Evolutionary conservation across 2,113 vertebrate species (phyloP), one percentile per base, ranked within the genome.

Genomic region (Tyto alba): DNA sequence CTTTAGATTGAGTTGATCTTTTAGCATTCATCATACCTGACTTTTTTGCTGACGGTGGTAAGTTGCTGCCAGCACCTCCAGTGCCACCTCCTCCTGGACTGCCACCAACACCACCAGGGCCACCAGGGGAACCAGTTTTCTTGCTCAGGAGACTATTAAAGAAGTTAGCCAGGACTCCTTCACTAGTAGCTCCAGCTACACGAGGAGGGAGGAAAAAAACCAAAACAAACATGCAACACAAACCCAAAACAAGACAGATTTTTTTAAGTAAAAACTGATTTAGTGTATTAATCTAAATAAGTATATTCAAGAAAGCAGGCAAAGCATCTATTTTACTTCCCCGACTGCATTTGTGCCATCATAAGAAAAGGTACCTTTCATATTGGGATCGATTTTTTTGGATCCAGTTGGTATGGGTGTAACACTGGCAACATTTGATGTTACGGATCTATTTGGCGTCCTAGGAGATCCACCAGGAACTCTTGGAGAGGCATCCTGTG

Each of bases 121-220:
- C 98, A 19, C 98, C 99, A 8, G 99, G 98, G 55, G 99, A 98
- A 26, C 99, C 99, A 12, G 99, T 99, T 98, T 99, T 99, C 97
- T 99, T 99, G 95, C 99, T 99, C 97, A 99, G 96, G 91, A 99
- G 98, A 92, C 99, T 99, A 95, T 99, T 99, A 96, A 99, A 99
- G 98, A 99, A 99, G 96, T 99, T 99, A 76, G 99, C 99, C 96
- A 99, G 97, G 77, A 99, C 99, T 16, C 99, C 99, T 98, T 99
- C 99, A 56, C 99, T 99, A 85, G 99, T 99, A 95, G 99, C 99
- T 98, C 99, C 99, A 98, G 98, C 98, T 99, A 93, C 43, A 95
- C 52, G 14, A 34, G 25, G 8, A 74, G 22, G 22, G 64, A 82
- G 7, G 7, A 41, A 52, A 64, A 23, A 74, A 50, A 48, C 5